Conservation (phyloP, 2,888 invertebrate genomes). For the Cartodere bifasciata region DNA sequence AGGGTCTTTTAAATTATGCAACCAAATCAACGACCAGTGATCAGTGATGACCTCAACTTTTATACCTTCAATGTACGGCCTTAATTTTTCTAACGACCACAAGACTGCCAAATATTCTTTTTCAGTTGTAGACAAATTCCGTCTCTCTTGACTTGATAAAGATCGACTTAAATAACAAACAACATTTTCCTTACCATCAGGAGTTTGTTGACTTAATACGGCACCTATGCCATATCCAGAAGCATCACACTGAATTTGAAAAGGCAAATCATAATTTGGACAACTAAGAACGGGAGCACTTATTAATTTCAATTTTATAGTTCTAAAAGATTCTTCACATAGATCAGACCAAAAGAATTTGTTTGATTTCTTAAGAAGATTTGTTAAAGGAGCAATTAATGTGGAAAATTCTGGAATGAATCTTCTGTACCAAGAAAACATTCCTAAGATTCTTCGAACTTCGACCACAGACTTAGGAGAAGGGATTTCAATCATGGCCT, state of each 20-base stretch:
- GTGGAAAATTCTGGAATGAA: slow-evolving; percentile 13
- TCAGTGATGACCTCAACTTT: slow-evolving; percentile 12
- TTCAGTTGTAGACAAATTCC: slow-evolving; percentile 11
- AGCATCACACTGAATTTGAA: slow-evolving; percentile 12
- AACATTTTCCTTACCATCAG: slow-evolving; percentile 5
- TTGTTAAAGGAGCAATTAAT: slow-evolving; percentile 4
- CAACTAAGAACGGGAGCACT: slow-evolving; percentile 12
- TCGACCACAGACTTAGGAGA: slow-evolving; percentile 8
- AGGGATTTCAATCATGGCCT: slow-evolving; percentile 14
- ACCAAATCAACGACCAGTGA: slow-evolving; percentile 11
- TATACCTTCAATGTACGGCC: slow-evolving; percentile 12
- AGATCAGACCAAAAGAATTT: slow-evolving; percentile 8
- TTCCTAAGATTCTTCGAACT: slow-evolving; percentile 1
- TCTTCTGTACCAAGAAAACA: slow-evolving; percentile 10
- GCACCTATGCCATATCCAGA: slow-evolving; percentile 12
- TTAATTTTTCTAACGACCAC: slow-evolving; percentile 8
- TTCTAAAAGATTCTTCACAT: slow-evolving; percentile 9
- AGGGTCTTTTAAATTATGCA: slow-evolving; percentile 11
- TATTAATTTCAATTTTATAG: slow-evolving; percentile 9
- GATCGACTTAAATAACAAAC: slow-evolving; percentile 11
- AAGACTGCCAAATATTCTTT: slow-evolving; percentile 6
- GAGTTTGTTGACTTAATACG: slow-evolving; percentile 7
- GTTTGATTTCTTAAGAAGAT: not conserved
- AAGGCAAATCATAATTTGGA: slow-evolving; percentile 12
- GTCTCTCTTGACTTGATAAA: slow-evolving; percentile 8